These are phyloP conservation scores for Geotrypetes seraphini DNA, from an alignment of 2,797 vertebrate genomes.

Conservation along the genomic window DNA sequence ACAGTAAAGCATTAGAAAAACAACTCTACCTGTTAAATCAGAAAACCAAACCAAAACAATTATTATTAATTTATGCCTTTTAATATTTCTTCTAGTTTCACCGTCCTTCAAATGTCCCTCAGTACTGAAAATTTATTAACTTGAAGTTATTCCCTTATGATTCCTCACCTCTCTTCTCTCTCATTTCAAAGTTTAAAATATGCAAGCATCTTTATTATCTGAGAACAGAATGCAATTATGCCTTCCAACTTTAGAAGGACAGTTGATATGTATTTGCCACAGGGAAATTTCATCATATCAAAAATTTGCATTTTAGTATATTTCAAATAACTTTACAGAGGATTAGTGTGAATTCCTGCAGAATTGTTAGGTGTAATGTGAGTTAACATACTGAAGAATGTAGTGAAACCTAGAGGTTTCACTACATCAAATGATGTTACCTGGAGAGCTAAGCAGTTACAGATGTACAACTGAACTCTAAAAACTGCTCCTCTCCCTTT, in stretches of 20 bases:
- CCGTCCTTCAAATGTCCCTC: conserved; percentile 27
- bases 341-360: neutral
- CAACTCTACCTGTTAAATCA: too few species aligned
- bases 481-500: too few species aligned
- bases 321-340: conserved; percentile 6
- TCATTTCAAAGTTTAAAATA: conserved; percentile 29
- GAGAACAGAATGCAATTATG: conserved; percentile 18
- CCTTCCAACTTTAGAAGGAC: conserved; percentile 7
- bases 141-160: conserved; percentile 29
- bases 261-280: conserved; percentile 3
- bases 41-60: conserved; percentile 11
- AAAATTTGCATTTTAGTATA: neutral
- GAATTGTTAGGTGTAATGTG: neutral
- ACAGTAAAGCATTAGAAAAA: too few species aligned
- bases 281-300: conserved; percentile 8
- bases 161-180: conserved; percentile 25
- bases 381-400: neutral
- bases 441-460: too few species aligned
- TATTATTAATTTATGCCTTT: conserved; percentile 23
- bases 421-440: too few species aligned
- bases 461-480: too few species aligned
- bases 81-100: conserved; percentile 33
- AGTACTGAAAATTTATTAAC: conserved; percentile 39
- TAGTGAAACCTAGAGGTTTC: too few species aligned
- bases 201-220: conserved; percentile 29